Percentiles rank a stretch among this genome's conserved stretches.
These are phyloP conservation scores for Diglossa cyanea DNA, from an alignment of 2,797 vertebrate species.

Conservation along the genomic window DNA sequence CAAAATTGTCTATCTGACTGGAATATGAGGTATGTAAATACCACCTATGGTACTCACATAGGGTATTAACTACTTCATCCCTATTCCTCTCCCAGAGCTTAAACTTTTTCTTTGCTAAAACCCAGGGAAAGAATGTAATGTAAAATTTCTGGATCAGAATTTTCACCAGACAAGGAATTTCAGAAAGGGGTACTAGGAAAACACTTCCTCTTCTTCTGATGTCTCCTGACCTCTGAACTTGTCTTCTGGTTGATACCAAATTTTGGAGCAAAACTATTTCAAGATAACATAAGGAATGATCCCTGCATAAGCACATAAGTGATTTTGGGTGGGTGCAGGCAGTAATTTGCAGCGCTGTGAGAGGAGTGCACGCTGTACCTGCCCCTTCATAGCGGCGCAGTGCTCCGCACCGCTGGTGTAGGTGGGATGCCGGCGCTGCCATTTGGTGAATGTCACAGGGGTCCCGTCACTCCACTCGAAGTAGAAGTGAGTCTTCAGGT, in stretches of 20 bases:
- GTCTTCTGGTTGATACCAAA: background rate
- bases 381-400: constrained; percentile 85
- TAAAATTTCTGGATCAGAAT: background rate
- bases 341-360: background rate
- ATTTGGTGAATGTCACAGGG: constrained; percentile 84
- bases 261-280: background rate
- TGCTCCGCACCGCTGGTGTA: constrained; percentile 81
- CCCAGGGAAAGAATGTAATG: background rate
- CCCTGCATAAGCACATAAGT: background rate
- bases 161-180: background rate
- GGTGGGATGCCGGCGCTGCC: constrained; percentile 83
- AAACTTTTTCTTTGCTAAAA: background rate
- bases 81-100: background rate
- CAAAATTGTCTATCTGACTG: background rate
- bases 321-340: background rate
- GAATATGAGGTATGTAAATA: background rate
- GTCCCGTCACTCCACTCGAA: constrained; percentile 90
- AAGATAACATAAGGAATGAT: background rate
- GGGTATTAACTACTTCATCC: background rate
- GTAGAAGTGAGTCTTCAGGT: constrained; percentile 82
- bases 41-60: background rate
- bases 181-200: background rate
- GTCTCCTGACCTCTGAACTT: background rate
- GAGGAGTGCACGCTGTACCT: constrained; percentile 68
- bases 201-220: background rate